Base-by-base conservation (phyloP, 2,888 invertebrate genomes). In the Octonoba sinensis region DNA sequence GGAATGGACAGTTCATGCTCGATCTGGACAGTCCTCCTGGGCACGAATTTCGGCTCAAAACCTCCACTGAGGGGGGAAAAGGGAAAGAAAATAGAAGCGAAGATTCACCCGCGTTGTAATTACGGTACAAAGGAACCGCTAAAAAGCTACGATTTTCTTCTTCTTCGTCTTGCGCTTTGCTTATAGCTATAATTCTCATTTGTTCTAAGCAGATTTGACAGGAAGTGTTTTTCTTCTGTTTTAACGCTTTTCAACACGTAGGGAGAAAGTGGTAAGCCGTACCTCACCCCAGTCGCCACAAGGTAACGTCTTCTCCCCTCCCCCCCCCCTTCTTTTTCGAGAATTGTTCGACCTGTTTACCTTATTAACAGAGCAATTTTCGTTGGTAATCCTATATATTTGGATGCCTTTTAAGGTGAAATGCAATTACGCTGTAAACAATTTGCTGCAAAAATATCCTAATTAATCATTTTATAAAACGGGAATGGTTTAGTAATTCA, bases 141-240 rank as follows among this genome's bases (percentile, higher is more conserved):
- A 79, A 79, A 67, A 66, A 65, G 72, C 51, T 24, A 65, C 16
- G 11, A 16, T 54, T n/a, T 69, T 13, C 49, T 20, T 49, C 27
- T 24, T 57, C 36, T n/a, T 51, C 57, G 22, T 27, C 44, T 54
- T 46, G 74, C 60, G 51, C 72, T 60, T 49, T 46, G 66, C 59
- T 72, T 79, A 72, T 72, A 22, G 72, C 67, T 57, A 47, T 78
- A 65, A 70, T 72, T 79, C 71, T 72, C 78, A 79, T 79, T 79
- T 79, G 78, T 79, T 79, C 60, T 79, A 60, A 24, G 78, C 24
- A 67, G 66, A 70, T 79, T 79, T 79, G 78, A 79, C 78, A 79
- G 78, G 78, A 79, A 79, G 78, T 62, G 24, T 67, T 66, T 60
- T 67, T 71, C 56, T 59, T 60, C 16, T 59, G 36, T 70, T 77